A percentile compares a stretch with the other conserved stretches of the same genome.
Evolutionary conservation across 2,113 vertebrate genomes (phyloP).

Genomic region (Calypte anna): DNA sequence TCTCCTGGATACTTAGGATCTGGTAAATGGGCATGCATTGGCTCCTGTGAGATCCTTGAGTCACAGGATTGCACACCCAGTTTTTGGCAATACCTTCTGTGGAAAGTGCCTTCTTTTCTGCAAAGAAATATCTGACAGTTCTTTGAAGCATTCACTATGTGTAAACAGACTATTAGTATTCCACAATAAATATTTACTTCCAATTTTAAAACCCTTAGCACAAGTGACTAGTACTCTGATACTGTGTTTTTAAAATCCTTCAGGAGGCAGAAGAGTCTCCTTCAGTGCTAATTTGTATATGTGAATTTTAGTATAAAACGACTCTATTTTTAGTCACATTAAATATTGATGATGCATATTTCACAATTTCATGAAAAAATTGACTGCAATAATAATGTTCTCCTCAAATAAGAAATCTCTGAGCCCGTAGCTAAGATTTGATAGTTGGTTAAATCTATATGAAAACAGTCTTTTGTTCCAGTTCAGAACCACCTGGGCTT

Average conservation of each 20-base stretch:
- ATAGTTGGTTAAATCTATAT: neutral
- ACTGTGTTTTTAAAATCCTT: neutral
- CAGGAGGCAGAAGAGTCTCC: neutral
- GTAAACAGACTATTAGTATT: constrained; percentile 6
- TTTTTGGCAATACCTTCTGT: neutral
- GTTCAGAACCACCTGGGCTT: neutral
- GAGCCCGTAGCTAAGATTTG: neutral
- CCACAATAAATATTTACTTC: constrained; percentile 30
- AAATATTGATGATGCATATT: constrained; percentile 49
- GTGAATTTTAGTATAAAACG: constrained; percentile 27
- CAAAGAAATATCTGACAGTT: neutral
- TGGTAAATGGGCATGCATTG: neutral
- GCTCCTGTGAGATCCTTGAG: neutral
- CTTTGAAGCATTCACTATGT: neutral
- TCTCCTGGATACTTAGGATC: neutral
- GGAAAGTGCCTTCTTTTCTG: neutral
- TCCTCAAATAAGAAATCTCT: neutral
- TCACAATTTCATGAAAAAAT: neutral
- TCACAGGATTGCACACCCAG: neutral
- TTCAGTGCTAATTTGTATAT: constrained; percentile 28
- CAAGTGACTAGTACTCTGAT: neutral
- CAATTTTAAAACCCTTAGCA: neutral
- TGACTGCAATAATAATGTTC: constrained; percentile 9
- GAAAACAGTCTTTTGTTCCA: constrained; percentile 6
- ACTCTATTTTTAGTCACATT: constrained; percentile 28